A percentile compares a stretch with the other conserved stretches of the same genome.
Evolutionary conservation across 2,797 vertebrate genomes (phyloP).

Genomic region (Anas acuta): DNA sequence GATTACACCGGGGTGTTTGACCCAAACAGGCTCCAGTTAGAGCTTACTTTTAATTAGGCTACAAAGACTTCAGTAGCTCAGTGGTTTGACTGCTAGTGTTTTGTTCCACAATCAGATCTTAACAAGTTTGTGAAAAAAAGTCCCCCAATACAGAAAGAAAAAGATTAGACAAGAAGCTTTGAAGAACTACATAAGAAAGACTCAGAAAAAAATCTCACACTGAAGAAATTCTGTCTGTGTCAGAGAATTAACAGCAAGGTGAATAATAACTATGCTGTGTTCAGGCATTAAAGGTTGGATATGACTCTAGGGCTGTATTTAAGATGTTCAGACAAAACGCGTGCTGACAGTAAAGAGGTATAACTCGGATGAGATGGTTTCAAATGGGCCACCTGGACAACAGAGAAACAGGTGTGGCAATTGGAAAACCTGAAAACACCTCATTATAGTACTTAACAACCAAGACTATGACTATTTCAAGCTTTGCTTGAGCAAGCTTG

Average conservation of each 20-base stretch:
- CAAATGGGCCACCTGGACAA: neutral
- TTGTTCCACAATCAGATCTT: neutral
- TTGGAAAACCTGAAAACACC: neutral
- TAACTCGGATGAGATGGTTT: neutral
- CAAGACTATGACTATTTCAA: neutral
- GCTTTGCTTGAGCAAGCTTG: neutral
- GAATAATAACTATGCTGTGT: neutral
- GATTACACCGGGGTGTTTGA: neutral
- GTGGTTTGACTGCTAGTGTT: neutral
- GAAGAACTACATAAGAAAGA: neutral
- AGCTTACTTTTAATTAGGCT: slow-evolving; percentile 7
- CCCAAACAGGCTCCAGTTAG: neutral
- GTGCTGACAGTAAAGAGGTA: neutral
- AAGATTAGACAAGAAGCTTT: neutral
- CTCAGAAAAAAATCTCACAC: neutral
- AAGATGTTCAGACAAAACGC: neutral
- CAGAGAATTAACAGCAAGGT: slow-evolving; percentile 21
- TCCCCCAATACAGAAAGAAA: neutral
- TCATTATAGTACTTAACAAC: neutral
- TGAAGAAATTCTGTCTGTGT: neutral
- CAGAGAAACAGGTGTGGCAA: neutral
- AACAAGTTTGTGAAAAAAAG: neutral
- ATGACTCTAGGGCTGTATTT: slow-evolving; percentile 11
- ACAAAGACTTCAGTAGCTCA: neutral
- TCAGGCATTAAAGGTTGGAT: slow-evolving; percentile 9